These are phyloP conservation scores for Sapajus apella DNA, from an alignment of 2,113 vertebrate genomes.

Conservation along the genomic window DNA sequence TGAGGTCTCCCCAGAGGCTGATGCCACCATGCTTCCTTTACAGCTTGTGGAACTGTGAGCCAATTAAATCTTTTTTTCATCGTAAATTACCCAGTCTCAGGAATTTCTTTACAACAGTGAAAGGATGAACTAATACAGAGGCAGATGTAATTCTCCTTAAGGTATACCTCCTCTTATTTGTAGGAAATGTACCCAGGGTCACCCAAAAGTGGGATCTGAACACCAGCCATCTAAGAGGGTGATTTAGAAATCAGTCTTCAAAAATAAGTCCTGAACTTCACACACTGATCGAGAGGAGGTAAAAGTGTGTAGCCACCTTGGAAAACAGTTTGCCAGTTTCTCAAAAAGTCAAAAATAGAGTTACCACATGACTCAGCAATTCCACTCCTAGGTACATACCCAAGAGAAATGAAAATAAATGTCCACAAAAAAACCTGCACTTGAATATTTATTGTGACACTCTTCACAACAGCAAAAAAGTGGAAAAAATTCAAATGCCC, in stretches of 20 bases:
- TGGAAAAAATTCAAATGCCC: not conserved
- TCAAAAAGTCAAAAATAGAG: not conserved
- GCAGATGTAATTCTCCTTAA: not conserved
- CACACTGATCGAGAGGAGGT: no score
- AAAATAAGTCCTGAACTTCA: not conserved
- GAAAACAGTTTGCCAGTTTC: not conserved
- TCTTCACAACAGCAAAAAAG: not conserved
- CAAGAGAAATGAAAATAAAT: not conserved
- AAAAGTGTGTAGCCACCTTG: not conserved
- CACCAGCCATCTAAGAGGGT: not conserved
- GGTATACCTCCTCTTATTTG: fast-evolving
- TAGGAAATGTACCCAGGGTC: not conserved
- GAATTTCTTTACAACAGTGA: no score
- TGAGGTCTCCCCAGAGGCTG: no score
- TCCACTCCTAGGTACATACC: not conserved
- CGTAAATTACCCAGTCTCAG: no score
- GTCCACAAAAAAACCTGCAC: fast-evolving
- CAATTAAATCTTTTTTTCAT: no score
- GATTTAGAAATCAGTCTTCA: not conserved
- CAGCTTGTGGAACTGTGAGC: no score
- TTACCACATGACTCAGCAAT: not conserved
- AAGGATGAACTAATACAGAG: no score
- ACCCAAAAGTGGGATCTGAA: not conserved
- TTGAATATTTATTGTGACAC: not conserved
- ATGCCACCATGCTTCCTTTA: no score